Evolutionary conservation across 1,140 invertebrate species (phyloP), one percentile per base, ranked within the genome.

Genomic region (Diplogasteroides magnus): DNA sequence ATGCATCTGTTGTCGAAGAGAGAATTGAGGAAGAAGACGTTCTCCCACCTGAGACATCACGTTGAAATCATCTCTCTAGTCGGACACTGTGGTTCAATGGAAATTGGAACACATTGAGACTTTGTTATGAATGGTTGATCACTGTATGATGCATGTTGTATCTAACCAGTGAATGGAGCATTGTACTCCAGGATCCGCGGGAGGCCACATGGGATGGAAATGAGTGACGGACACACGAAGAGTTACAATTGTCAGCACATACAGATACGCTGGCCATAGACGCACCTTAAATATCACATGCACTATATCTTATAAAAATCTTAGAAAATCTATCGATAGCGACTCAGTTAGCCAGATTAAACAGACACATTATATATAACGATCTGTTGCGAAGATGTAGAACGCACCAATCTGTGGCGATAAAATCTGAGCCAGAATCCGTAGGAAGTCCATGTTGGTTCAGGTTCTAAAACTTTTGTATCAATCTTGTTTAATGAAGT

Each of bases 101-200:
- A n/a, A n/a, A n/a, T n/a, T n/a, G n/a, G n/a, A n/a, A n/a, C n/a
- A n/a, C n/a, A n/a, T n/a, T n/a, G n/a, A n/a, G n/a, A n/a, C n/a
- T n/a, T n/a, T n/a, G n/a, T n/a, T n/a, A n/a, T n/a, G n/a, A n/a
- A n/a, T n/a, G n/a, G n/a, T n/a, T n/a, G n/a, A n/a, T n/a, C n/a
- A n/a, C n/a, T n/a, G n/a, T n/a, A n/a, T n/a, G n/a, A n/a, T n/a
- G n/a, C n/a, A n/a, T n/a, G n/a, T n/a, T n/a, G n/a, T n/a, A n/a
- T n/a, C 77, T 71, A 70, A 75, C 79, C 79, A 81, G 61, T 81
- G 78, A 31, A 75, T 77, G 27, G 79, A 81, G 62, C 80, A 82
- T 70, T 82, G 80, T 26, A 82, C 76, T n/a, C 81, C 80, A 27
- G 80, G 80, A 69, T 82, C 80, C 31, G 80, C 83, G 58, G 81